phyloP scores from a whole-genome alignment of 1,140 invertebrate genomes.

The Philaenus spumarius region DNA sequence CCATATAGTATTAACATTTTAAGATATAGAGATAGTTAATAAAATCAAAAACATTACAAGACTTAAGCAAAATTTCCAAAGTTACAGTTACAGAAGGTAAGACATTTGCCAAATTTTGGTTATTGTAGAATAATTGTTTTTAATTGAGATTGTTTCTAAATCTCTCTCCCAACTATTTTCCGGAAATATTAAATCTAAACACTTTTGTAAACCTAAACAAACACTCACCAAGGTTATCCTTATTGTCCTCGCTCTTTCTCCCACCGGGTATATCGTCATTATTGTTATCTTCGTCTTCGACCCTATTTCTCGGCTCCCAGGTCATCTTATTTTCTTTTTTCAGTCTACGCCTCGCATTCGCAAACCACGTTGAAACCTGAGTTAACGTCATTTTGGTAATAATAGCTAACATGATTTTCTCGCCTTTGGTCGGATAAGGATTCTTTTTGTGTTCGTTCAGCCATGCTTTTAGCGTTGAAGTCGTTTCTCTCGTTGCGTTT shows the following conservation, averaged over 20 bases:
- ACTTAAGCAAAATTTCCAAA: too few relatives aligned
- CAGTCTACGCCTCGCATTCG: conserved; percentile 87
- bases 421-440: conserved; percentile 97
- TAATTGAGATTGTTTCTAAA: too few relatives aligned
- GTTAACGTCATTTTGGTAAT: conserved; percentile 99
- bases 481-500: conserved; percentile 96
- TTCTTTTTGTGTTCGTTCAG: conserved; percentile 98
- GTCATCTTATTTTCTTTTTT: conserved; percentile 99
- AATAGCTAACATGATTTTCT: conserved; percentile 98
- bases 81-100: too few relatives aligned
- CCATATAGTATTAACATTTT: too few relatives aligned
- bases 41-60: too few relatives aligned
- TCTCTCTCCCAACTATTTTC: too few relatives aligned
- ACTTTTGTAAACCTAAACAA: neutral
- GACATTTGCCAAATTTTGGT: too few relatives aligned
- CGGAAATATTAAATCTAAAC: too few relatives aligned
- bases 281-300: conserved; percentile 83
- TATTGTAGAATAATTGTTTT: too few relatives aligned
- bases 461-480: conserved; percentile 95
- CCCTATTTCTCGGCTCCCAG: conserved; percentile 87
- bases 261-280: conserved; percentile 70
- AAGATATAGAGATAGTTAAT: too few relatives aligned
- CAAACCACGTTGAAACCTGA: conserved; percentile 98
- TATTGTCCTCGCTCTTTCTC: conserved; percentile 73
- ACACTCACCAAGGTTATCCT: conserved; percentile 65